Base-by-base conservation (phyloP, 2,888 invertebrate genomes). In the Cerastis rubricosa region DNA sequence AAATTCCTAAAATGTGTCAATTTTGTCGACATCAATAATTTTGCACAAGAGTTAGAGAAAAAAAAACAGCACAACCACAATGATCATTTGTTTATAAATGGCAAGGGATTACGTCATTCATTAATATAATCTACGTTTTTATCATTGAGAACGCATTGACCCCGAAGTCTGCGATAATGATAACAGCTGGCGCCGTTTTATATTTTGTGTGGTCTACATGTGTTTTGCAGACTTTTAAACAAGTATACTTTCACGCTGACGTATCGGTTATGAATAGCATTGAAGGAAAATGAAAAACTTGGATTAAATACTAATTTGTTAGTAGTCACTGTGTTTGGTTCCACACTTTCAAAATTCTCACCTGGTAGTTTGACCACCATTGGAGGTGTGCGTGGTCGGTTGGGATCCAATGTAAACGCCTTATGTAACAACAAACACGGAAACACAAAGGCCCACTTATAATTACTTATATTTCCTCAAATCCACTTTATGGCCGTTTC, bases 291-390 rank as follows among this genome's bases (percentile, higher is more conserved):
- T 69, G 0, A n/a, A 57, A 67, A 40, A 51, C 22, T 61, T 76
- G n/a, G 2, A 22, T 61, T 66, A 40, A 12, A 29, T 40, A 73
- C 22, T n/a, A 74, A 45, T 68, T 70, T 70, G 47, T 76, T 75
- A 76, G 65, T 74, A 68, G n/a, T 49, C 63, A 72, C 17, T 57
- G 7, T 35, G 35, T 65, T 66, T 35, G 22, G 25, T 74, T 71
- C 29, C 49, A 67, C 61, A 75, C 35, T 81, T 64, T 74, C 7
- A 8, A 81, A 84, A 76, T 77, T 89, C 94, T 96, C 85, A 96
- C 96, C 96, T 96, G 96, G 96, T 93, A 96, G 94, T 93, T 96
- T 96, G 88, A 96, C 96, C 96, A 96, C 96, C 96, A 96, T 96
- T 95, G 94, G 95, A 95, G 96, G 96, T 94, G 94, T 91, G 89